Evolutionary conservation across 1,140 invertebrate species (phyloP), one percentile per base, ranked within the genome.

Genomic region (Mactra quadrangularis): DNA sequence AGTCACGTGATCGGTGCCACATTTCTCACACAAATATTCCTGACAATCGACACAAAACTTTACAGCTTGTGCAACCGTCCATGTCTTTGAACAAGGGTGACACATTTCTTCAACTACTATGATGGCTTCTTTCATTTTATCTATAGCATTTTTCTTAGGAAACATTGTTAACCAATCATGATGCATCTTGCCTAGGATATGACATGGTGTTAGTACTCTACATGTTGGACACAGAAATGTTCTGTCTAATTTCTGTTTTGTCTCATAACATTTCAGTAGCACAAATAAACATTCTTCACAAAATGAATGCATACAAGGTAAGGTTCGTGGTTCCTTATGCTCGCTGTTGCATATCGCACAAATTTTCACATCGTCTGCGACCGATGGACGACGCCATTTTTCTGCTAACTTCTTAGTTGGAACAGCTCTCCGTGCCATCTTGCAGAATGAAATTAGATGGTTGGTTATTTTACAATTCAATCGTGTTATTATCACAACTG

Each of bases 281-380:
- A 68, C 50, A 22, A 68, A 57, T 15, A 79, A 17, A 27, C 76
- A 79, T 19, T 66, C 50, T 50, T 79, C 47, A 55, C 76, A 79
- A 33, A 79, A 79, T 15, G 76, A 79, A 45, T 79, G 76, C 50
- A 79, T 55, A 33, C 76, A 79, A 11, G 76, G 76, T 31, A 79
- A 57, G 15, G 76, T 79, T 7, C 76, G 60, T 22, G 60, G 57
- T 9, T 79, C 76, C 13, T 27, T 22, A 9, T 68, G 41, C 1
- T 57, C 31, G 25, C 50, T 29, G 19, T 66, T 41, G 38, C 76
- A 79, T 47, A 79, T 66, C 13, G 55, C 55, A 38, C 76, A 79
- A 7, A 68, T 25, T 3, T 27, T 68, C 19, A 66, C 27, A 3
- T 79, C 62, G 27, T 79, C 60, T 41, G 60, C 41, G 15, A 55